Evolutionary conservation across 2,797 vertebrate genomes (phyloP), one percentile per base, ranked within the genome.

Genomic region (Melanotaenia parkinsoni): DNA sequence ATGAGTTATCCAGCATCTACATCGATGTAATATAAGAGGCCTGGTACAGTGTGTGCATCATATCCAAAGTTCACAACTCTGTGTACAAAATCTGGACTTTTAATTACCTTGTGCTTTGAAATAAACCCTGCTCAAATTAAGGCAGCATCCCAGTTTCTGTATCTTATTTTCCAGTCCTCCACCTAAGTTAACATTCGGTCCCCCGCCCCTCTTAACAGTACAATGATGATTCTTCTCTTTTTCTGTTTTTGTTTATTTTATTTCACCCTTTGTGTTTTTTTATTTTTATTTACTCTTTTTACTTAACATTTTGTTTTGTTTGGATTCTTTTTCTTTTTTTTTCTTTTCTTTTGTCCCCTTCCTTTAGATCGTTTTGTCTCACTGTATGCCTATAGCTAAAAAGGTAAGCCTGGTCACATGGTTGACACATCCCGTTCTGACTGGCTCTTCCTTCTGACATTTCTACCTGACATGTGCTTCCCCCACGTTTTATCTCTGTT

Each of bases 301-400:
- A 26, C 58, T 58, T 24, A 61, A 33, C 35, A 47, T 58, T 63
- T 58, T 67, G 0, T 53, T 53, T 32, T 61, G 2, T 61, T 63
- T 59, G 24, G 70, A 43, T 65, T 2, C 81, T 82, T 65, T 67
- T 74, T 63, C 72, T 74, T 76, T 84, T 63, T 65, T 57, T 61
- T 14, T 51, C 47, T 58, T 95, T 93, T 94, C 89, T 93, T 95
- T 94, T 93, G 67, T 59, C 53, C 63, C 7, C 78, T 91, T 93
- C 95, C 95, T 97, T 96, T 97, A 99, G 98, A 99, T 99, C 96
- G 96, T 98, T 97, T 96, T 98, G 96, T 96, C 94, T 96, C 96
- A 96, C 95, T 98, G 63, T 73, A 73, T 96, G 95, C 96, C 94
- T 98, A 96, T 97, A 96, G 96, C 95, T 96, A 95, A 97, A 45